phyloP scores from a whole-genome alignment of 2,113 vertebrate genomes.

The Aphelocoma coerulescens region DNA sequence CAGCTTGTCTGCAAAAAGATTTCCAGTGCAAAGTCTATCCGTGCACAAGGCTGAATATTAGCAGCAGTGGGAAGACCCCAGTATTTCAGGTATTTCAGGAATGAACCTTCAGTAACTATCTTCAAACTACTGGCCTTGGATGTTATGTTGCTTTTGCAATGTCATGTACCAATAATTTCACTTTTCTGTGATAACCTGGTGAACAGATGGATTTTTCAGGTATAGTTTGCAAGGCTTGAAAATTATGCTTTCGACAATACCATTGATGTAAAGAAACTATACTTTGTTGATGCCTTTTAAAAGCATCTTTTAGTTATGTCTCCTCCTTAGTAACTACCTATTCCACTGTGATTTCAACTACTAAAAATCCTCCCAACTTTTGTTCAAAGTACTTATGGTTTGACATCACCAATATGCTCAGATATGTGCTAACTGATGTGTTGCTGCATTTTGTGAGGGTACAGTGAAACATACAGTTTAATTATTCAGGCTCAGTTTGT shows the following conservation, averaged over 20 bases:
- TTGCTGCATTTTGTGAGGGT: not conserved
- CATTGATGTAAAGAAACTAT: not conserved
- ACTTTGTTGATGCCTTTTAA: not conserved
- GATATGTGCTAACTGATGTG: not conserved
- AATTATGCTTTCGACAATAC: not conserved
- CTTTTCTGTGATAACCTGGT: not conserved
- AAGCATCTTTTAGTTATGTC: not conserved
- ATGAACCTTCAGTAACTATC: not conserved
- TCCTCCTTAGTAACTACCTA: not conserved
- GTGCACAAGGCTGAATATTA: not conserved
- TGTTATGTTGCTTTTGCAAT: not conserved
- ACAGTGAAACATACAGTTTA: not conserved
- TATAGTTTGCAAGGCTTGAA: not conserved
- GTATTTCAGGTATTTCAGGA: not conserved
- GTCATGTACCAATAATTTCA: not conserved
- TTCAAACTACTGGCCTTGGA: not conserved
- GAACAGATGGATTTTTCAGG: not conserved
- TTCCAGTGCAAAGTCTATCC: not conserved
- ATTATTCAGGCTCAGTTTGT: not conserved
- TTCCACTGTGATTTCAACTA: not conserved
- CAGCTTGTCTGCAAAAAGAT: not conserved
- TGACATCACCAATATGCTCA: not conserved
- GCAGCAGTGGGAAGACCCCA: not conserved
- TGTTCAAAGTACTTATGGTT: not conserved
- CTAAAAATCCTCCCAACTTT: not conserved